Base-by-base conservation (phyloP, 2,888 invertebrate species). In the Cerastis rubricosa region DNA sequence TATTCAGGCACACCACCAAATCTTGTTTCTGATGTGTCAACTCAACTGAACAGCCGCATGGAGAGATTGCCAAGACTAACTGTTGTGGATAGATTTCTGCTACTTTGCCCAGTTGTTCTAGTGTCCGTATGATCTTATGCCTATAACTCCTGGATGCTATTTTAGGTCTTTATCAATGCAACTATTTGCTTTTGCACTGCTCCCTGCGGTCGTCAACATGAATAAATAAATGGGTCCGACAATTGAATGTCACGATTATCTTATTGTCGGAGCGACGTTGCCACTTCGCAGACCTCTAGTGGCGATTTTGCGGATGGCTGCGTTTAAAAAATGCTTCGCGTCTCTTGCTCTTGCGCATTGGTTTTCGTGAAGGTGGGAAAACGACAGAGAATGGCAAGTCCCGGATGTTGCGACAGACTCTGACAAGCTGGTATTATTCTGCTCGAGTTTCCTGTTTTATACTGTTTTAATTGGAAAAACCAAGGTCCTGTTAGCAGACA, bases 391-490 rank as follows among this genome's bases (percentile, higher is more conserved):
- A 89, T 89, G 87, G 80, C 75, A 79, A 67, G 61, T 91, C 91
- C 90, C 93, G 92, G 94, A 93, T 91, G 89, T 93, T 89, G 88
- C 89, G 88, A 89, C 87, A 82, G 83, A 86, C 81, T 83, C 81
- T 59, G 83, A 80, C 83, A 80, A 75, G 87, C 82, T 86, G 80
- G 86, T 85, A 83, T 88, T 89, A 87, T 87, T 86, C 47, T 84
- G 83, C 81, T 88, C 86, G 78, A 83, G 87, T 93, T 93, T 93
- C 91, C 92, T 93, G 91, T 88, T 90, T 67, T 85, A 80, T 83
- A 89, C 84, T 88, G 80, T 85, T 90, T 90, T 88, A 90, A 89
- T 90, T 89, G 88, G 86, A 88, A 89, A 88, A 83, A 74, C 78
- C 87, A 87, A 89, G 87, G 86, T 87, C 78, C 72, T 80, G 82